Percentiles rank a stretch among this genome's conserved stretches.
phyloP scores from a whole-genome alignment of 2,113 vertebrate species.

The Cacatua alba region DNA sequence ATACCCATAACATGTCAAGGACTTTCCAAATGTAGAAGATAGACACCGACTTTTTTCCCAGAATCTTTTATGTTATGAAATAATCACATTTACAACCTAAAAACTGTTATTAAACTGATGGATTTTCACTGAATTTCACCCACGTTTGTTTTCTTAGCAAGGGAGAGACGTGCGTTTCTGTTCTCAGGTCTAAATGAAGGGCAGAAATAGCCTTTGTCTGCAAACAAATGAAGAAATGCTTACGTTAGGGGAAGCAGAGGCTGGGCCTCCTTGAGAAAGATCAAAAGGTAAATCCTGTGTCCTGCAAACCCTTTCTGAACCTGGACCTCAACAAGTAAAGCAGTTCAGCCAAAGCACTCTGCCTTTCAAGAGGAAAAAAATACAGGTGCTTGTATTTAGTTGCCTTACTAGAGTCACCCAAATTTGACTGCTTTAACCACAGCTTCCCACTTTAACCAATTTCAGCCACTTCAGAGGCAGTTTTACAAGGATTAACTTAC shows the following conservation, averaged over 20 bases:
- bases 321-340: background rate
- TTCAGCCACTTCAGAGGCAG: background rate
- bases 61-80: background rate
- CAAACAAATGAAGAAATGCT: background rate
- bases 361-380: background rate
- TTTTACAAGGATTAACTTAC: background rate
- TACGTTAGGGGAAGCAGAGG: background rate
- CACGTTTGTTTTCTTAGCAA: background rate
- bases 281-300: background rate
- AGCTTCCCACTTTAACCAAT: background rate
- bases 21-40: background rate
- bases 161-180: background rate
- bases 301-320: background rate
- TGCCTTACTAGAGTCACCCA: background rate
- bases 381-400: background rate
- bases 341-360: background rate
- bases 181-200: background rate
- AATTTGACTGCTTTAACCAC: background rate
- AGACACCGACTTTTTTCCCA: background rate
- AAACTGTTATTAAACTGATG: background rate
- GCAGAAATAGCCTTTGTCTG: background rate
- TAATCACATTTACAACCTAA: background rate
- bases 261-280: background rate
- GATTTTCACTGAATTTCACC: background rate
- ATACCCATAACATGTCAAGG: background rate